A percentile compares a stretch with the other conserved stretches of the same genome.
Evolutionary conservation across 2,797 vertebrate genomes (phyloP).

Genomic region (Otolemur crassicaudatus): DNA sequence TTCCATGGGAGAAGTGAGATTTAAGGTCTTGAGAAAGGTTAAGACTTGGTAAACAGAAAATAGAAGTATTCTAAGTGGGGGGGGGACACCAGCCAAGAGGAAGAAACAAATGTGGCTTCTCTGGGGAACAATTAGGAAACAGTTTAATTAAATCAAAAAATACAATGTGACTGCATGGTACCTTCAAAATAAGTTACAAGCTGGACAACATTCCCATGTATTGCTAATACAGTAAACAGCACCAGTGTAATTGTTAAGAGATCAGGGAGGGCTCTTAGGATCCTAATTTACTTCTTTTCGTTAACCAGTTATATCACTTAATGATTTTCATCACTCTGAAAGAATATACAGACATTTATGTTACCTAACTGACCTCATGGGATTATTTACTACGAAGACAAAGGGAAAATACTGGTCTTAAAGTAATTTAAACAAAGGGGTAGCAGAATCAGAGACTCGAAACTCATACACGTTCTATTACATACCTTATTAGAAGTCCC

Average conservation of each 20-base stretch:
- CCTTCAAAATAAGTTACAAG: background rate
- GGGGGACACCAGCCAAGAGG: background rate
- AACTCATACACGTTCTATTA: background rate
- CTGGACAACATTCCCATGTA: background rate
- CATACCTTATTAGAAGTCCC: conserved; percentile 9
- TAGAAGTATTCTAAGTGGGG: background rate
- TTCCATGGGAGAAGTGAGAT: background rate
- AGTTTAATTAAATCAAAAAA: conserved; percentile 7
- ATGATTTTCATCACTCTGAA: background rate
- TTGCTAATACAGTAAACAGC: conserved; percentile 23
- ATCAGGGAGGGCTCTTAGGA: background rate
- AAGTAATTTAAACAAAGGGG: conserved; percentile 38
- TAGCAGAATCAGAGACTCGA: background rate
- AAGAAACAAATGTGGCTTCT: conserved; percentile 19
- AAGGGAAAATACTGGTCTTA: conserved; percentile 10
- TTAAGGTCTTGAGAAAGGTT: conserved; percentile 35
- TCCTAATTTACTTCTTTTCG: background rate
- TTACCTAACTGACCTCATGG: background rate
- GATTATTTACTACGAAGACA: conserved; percentile 19
- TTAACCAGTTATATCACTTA: background rate
- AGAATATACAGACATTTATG: background rate
- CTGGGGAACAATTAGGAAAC: background rate
- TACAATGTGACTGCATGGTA: background rate
- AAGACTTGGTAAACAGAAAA: conserved; percentile 42
- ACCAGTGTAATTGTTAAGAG: background rate